A percentile compares a stretch with the other conserved stretches of the same genome.
These are phyloP conservation scores for Falco peregrinus DNA, from an alignment of 2,797 vertebrate species.

Conservation along the genomic window DNA sequence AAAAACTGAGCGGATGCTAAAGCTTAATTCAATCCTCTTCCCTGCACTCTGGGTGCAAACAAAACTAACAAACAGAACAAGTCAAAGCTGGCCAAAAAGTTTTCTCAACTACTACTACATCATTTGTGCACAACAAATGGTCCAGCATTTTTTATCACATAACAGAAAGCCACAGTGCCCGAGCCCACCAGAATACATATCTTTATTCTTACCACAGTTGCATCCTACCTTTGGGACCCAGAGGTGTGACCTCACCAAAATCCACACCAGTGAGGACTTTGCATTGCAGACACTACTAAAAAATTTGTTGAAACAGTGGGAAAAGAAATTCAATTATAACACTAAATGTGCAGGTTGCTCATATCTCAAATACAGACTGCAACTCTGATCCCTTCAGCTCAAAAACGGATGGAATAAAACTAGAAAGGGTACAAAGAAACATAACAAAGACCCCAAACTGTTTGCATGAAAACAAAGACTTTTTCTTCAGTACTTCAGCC, in stretches of 20 bases:
- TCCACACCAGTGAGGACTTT: neutral
- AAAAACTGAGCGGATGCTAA: conserved; percentile 55
- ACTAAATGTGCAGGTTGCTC: neutral
- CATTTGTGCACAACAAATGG: neutral
- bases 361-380: neutral
- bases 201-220: neutral
- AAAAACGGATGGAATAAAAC: neutral
- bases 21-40: conserved; percentile 61
- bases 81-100: conserved; percentile 43
- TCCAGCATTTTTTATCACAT: neutral
- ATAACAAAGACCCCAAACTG: neutral
- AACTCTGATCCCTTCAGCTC: neutral
- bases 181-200: neutral
- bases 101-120: conserved; percentile 31
- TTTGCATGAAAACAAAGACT: neutral
- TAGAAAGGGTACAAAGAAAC: neutral
- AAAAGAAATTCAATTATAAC: neutral
- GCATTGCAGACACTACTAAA: neutral
- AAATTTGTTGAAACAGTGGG: neutral
- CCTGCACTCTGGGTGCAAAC: conserved; percentile 40
- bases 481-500: neutral
- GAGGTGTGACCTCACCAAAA: neutral
- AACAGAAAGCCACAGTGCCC: neutral
- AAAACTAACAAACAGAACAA: conserved; percentile 60
- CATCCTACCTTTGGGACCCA: neutral